Percentiles rank a stretch among this genome's conserved stretches.
phyloP scores from a whole-genome alignment of 23 tunicate genomes.

The Clavelina lepadiformis region DNA sequence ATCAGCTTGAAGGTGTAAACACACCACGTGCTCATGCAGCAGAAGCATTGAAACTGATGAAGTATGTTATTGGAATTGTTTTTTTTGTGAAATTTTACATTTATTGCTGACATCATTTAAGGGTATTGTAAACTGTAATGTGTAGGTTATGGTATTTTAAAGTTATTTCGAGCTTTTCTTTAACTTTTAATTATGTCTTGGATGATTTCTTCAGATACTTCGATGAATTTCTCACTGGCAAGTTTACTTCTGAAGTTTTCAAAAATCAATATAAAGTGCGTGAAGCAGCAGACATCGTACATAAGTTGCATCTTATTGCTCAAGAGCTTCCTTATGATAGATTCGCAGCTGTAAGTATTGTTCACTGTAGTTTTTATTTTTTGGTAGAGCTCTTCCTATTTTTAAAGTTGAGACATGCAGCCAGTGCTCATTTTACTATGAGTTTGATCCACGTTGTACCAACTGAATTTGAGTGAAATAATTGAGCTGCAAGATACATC shows the following conservation, averaged over 20 bases:
- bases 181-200: not conserved
- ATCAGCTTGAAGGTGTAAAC: slow-evolving; percentile 97
- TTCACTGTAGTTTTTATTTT: no score
- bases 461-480: no score
- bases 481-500: no score
- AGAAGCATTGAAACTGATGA: slow-evolving; percentile 97
- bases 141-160: not conserved
- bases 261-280: slow-evolving; percentile 60
- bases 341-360: slow-evolving; percentile 55
- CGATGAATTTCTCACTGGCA: slow-evolving; percentile 78
- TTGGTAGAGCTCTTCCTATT: no score
- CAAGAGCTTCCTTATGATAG: slow-evolving; percentile 89
- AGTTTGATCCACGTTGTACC: no score
- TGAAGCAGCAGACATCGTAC: slow-evolving; percentile 98
- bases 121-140: not conserved
- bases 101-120: not conserved
- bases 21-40: slow-evolving; percentile 99
- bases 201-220: slow-evolving; percentile 46
- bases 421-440: no score
- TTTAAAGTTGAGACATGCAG: no score
- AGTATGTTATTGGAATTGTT: slow-evolving; percentile 16
- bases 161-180: not conserved
- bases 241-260: slow-evolving; percentile 63
- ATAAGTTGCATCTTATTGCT: slow-evolving; percentile 96
- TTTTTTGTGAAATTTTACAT: not conserved